phyloP scores from a whole-genome alignment of 2,888 invertebrate species.

The Dryobota labecula region DNA sequence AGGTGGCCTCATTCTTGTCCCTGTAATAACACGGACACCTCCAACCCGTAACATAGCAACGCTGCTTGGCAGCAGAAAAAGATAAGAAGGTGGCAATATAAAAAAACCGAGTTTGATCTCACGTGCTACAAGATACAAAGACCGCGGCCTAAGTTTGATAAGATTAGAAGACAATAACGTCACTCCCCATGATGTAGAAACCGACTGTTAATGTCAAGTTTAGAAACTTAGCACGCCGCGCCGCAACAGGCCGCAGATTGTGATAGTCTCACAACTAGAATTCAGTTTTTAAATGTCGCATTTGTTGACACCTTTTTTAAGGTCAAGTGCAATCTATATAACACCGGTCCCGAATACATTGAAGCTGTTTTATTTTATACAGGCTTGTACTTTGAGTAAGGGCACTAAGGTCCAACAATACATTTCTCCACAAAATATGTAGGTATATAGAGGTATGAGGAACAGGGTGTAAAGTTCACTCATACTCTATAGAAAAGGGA shows the following conservation, averaged over 20 bases:
- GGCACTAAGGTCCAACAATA: neutral
- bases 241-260: slow-evolving; percentile 2
- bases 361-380: neutral
- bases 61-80: neutral
- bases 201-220: slow-evolving; percentile 25
- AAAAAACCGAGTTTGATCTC: slow-evolving; percentile 8
- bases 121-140: slow-evolving; percentile 13
- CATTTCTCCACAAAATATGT: neutral
- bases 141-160: slow-evolving; percentile 27
- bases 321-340: neutral
- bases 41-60: too few relatives aligned
- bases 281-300: neutral
- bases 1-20: too few relatives aligned
- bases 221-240: neutral
- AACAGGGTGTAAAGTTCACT: too few relatives aligned
- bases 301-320: neutral
- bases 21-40: too few relatives aligned
- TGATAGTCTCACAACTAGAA: slow-evolving; percentile 5
- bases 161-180: slow-evolving; percentile 41
- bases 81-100: neutral
- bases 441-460: too few relatives aligned
- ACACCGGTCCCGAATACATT: neutral
- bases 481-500: too few relatives aligned
- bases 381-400: neutral
- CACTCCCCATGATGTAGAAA: slow-evolving; percentile 30